Conservation (phyloP, 23 tunicate species). For the Halocynthia roretzi region DNA sequence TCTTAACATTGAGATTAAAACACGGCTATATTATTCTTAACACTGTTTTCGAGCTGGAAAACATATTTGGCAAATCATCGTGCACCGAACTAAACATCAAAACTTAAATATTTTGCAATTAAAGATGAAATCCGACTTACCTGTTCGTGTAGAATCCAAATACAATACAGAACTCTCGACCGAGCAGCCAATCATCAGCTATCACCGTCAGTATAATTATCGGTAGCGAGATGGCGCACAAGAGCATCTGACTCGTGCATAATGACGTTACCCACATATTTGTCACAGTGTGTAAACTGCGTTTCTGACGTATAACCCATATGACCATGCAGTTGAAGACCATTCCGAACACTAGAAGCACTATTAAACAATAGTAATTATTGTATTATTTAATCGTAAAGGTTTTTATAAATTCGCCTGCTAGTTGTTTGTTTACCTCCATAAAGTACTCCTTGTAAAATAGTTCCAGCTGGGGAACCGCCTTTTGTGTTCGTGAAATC, state of each 20-base stretch:
- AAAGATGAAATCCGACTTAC: conserved; percentile 33
- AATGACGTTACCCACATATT: conserved; percentile 81
- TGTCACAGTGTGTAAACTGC: conserved; percentile 49
- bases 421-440: neutral
- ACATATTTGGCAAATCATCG: neutral
- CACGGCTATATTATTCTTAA: too few species aligned
- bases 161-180: conserved; percentile 40
- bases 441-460: neutral
- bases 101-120: neutral
- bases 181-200: conserved; percentile 52
- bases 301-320: conserved; percentile 48
- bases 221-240: conserved; percentile 36
- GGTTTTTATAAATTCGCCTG: neutral
- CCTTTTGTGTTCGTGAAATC: neutral
- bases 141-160: conserved; percentile 47
- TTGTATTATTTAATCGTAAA: neutral
- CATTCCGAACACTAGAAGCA: conserved; percentile 34
- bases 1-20: too few species aligned
- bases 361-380: conserved; percentile 17
- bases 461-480: neutral
- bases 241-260: conserved; percentile 48
- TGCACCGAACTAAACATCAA: neutral
- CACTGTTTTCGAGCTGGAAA: neutral
- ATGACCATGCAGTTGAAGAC: conserved; percentile 43
- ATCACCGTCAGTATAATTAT: conserved; percentile 21